phyloP scores from a whole-genome alignment of 2,113 vertebrate species.

The Phainopepla nitens region DNA sequence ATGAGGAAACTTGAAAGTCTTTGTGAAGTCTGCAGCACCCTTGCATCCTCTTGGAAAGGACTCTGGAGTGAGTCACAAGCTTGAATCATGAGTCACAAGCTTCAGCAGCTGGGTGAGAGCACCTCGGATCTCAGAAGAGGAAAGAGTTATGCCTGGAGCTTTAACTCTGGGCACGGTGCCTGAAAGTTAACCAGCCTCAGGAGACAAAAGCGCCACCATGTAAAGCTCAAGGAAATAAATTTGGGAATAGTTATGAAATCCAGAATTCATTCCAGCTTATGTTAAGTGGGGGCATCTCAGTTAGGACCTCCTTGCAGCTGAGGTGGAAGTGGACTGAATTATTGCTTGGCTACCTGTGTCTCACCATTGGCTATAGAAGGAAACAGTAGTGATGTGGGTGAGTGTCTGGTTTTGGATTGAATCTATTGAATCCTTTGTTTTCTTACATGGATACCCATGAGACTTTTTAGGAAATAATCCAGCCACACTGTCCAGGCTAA shows the following conservation, averaged over 20 bases:
- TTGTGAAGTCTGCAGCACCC: background rate
- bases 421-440: background rate
- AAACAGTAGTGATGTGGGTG: background rate
- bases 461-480: background rate
- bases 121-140: background rate
- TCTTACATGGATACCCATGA: background rate
- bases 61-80: too few relatives aligned
- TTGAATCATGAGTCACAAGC: too few relatives aligned
- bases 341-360: background rate
- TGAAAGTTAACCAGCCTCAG: background rate
- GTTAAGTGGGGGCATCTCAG: background rate
- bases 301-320: background rate
- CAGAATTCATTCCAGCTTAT: background rate
- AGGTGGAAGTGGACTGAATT: background rate
- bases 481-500: background rate
- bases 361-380: background rate
- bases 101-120: background rate
- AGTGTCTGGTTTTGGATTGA: background rate
- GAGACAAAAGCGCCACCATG: background rate
- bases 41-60: background rate
- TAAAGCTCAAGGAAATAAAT: background rate
- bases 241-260: background rate
- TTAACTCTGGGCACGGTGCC: background rate
- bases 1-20: background rate
- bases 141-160: background rate